Conservation (phyloP, 2,797 vertebrate genomes). For the Liasis olivaceus region DNA sequence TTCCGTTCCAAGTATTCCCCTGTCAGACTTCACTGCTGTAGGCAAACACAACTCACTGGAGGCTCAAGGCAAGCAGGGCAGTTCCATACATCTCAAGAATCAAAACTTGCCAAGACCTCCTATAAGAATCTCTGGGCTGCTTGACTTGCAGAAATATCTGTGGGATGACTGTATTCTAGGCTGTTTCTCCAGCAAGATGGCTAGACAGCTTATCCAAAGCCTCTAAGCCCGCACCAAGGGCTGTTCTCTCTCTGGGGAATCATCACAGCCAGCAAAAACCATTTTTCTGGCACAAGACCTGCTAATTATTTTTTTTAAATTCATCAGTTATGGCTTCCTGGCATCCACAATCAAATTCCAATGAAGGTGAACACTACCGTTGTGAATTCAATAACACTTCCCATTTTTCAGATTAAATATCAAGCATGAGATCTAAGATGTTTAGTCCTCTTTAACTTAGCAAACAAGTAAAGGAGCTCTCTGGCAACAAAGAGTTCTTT, state of each 20-base stretch:
- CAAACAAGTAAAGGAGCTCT: not conserved
- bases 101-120: not conserved
- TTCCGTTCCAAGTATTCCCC: not conserved
- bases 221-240: not conserved
- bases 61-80: too few relatives aligned
- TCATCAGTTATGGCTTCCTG: not conserved
- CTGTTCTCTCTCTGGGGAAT: not conserved
- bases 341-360: not conserved
- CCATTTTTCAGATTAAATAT: constrained; percentile 5
- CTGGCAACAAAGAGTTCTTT: constrained; percentile 23
- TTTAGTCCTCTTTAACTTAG: constrained; percentile 1
- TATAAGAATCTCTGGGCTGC: not conserved
- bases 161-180: not conserved
- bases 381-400: not conserved
- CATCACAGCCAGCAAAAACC: not conserved
- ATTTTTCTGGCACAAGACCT: not conserved
- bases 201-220: not conserved
- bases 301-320: not conserved
- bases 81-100: not conserved
- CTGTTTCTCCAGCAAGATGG: not conserved
- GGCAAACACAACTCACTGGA: not conserved
- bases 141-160: not conserved
- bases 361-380: not conserved
- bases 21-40: not conserved
- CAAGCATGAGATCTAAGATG: constrained; percentile 2